Percentiles rank a stretch among this genome's conserved stretches.
Evolutionary conservation across 2,797 vertebrate species (phyloP).

Genomic region (Gymnothorax reevesii): DNA sequence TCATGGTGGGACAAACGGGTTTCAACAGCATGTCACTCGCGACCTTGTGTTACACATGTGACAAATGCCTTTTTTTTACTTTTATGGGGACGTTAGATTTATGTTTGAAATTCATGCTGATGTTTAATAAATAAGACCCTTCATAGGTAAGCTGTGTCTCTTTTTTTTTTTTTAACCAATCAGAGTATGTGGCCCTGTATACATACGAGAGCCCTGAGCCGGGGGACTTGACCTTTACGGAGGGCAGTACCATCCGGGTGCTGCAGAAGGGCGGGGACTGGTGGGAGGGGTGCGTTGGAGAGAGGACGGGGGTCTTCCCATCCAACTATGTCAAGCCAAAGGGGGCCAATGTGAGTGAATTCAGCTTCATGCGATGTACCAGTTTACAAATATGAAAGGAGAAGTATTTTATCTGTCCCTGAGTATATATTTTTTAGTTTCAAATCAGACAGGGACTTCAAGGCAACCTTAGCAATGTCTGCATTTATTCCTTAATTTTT

Average conservation of each 20-base stretch:
- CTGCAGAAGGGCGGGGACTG: slow-evolving; percentile 91
- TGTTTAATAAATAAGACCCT: background rate
- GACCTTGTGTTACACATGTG: too few species aligned
- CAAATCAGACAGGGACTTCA: too few species aligned
- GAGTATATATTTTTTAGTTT: too few species aligned
- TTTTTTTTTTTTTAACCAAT: slow-evolving; percentile 28
- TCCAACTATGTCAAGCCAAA: slow-evolving; percentile 93
- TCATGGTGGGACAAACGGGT: too few species aligned
- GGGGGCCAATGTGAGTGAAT: slow-evolving; percentile 79
- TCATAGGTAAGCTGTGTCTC: background rate
- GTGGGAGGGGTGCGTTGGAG: slow-evolving; percentile 89
- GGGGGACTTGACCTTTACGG: slow-evolving; percentile 85
- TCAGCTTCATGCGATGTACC: background rate
- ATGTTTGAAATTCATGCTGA: background rate
- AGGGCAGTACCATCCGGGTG: slow-evolving; percentile 88
- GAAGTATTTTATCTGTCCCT: background rate
- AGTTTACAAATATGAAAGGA: background rate
- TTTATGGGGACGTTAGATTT: background rate
- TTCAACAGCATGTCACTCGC: too few species aligned
- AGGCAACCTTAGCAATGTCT: too few species aligned
- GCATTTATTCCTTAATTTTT: too few species aligned
- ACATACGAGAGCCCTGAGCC: slow-evolving; percentile 88
- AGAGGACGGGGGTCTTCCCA: slow-evolving; percentile 86
- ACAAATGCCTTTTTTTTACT: too few species aligned
- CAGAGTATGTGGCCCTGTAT: slow-evolving; percentile 91